phyloP scores from a whole-genome alignment of 2,888 invertebrate species.

The Sepioteuthis lessoniana region DNA sequence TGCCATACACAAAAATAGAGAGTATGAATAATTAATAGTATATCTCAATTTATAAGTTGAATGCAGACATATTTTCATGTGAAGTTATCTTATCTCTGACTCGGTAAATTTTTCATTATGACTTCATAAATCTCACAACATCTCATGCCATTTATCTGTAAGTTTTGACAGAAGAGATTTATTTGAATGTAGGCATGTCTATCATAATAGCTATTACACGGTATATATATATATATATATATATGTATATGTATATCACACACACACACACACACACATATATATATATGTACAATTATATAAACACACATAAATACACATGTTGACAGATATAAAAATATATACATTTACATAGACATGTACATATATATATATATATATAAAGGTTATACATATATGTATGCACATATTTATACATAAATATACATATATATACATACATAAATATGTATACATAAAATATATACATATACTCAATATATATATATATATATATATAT shows the following conservation, averaged over 20 bases:
- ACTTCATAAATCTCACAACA: background rate
- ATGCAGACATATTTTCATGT: background rate
- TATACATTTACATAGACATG: too few relatives aligned
- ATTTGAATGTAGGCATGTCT: background rate
- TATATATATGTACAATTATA: too few relatives aligned
- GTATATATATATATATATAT: background rate
- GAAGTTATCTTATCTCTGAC: background rate
- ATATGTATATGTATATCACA: background rate
- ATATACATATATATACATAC: too few relatives aligned
- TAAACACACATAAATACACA: too few relatives aligned
- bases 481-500: too few relatives aligned
- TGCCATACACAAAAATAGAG: background rate
- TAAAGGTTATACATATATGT: too few relatives aligned
- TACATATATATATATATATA: too few relatives aligned
- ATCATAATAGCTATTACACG: background rate
- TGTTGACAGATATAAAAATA: too few relatives aligned
- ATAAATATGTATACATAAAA: too few relatives aligned
- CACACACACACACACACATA: too few relatives aligned
- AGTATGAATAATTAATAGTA: background rate
- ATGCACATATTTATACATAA: too few relatives aligned
- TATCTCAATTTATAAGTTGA: background rate
- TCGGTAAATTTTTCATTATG: background rate
- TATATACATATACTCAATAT: too few relatives aligned
- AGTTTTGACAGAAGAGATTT: background rate
- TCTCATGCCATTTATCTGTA: background rate